phyloP scores from a whole-genome alignment of 2,113 vertebrate genomes.

The Istiophorus platypterus region DNA sequence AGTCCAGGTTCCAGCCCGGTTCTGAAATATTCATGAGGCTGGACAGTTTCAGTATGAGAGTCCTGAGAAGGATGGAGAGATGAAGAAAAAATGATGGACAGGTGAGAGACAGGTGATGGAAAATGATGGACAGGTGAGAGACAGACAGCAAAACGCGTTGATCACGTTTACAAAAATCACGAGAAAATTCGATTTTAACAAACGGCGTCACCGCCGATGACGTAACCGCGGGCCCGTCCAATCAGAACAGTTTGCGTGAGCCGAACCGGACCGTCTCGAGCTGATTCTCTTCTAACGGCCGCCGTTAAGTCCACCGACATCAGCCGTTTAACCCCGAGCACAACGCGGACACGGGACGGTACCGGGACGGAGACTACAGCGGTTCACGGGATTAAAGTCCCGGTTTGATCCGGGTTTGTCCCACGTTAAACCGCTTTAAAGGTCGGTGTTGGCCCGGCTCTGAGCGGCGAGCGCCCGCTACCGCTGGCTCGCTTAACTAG shows the following conservation, averaged over 20 bases:
- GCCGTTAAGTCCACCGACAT: neutral
- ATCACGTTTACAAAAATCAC: no score
- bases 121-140: no score
- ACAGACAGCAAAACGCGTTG: no score
- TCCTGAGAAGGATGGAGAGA: no score
- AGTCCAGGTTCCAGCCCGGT: no score
- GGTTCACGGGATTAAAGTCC: neutral
- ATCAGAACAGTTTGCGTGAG: neutral
- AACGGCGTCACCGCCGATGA: neutral
- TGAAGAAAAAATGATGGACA: no score
- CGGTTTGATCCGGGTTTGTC: neutral
- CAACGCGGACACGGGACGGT: rapidly evolving
- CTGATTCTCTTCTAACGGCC: neutral
- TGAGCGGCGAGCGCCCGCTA: neutral
- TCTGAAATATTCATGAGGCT: no score
- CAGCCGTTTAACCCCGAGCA: neutral
- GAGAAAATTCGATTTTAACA: no score
- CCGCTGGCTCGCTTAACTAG: neutral
- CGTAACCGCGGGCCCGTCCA: neutral
- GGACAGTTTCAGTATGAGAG: no score
- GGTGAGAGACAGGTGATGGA: no score
- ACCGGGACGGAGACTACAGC: neutral
- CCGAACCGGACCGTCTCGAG: neutral
- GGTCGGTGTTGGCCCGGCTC: no score
- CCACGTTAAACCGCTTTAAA: rapidly evolving